phyloP scores from a whole-genome alignment of 2,888 invertebrate genomes.

The Calameuta idolon region DNA sequence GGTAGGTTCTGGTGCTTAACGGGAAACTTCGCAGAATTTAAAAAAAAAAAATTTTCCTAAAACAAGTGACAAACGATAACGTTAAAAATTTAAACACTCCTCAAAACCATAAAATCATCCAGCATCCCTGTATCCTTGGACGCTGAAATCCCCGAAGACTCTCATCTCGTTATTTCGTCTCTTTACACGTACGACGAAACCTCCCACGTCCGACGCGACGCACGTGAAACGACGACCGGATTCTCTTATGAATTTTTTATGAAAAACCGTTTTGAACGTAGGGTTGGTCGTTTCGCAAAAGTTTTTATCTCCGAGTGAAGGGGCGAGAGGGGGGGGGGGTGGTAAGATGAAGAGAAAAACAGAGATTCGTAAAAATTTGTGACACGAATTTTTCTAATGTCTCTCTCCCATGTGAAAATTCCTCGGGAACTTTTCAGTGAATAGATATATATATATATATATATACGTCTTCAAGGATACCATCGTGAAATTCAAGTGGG shows the following conservation, averaged over 20 bases:
- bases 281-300: background rate
- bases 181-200: background rate
- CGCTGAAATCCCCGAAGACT: background rate
- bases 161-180: background rate
- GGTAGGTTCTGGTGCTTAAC: background rate
- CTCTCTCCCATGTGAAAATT: background rate
- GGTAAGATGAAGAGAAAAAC: background rate
- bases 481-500: background rate
- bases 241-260: background rate
- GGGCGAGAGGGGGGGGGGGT: no score
- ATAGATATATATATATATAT: background rate
- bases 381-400: background rate
- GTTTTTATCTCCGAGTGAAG: background rate
- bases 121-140: background rate
- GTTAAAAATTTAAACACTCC: background rate
- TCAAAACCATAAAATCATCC: background rate
- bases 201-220: background rate
- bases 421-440: background rate
- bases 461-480: background rate
- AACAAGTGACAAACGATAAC: background rate
- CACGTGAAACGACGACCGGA: background rate
- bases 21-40: background rate
- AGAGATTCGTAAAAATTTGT: background rate
- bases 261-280: background rate
- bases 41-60: background rate